Conservation (phyloP, 2,113 vertebrate genomes). For the Phrynosoma platyrhinos region DNA sequence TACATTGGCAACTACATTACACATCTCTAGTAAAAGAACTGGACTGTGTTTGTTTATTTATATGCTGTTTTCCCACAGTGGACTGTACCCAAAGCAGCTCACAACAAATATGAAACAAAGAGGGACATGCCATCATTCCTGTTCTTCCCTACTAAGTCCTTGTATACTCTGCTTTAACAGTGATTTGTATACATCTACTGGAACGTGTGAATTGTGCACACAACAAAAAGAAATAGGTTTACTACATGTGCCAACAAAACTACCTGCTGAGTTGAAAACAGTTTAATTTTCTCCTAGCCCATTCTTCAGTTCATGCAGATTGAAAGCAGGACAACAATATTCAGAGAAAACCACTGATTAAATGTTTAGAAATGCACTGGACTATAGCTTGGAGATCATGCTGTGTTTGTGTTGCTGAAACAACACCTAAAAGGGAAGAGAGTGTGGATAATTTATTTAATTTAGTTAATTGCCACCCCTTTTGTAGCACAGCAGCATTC, state of each 20-base stretch:
- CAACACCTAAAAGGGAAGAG: constrained; percentile 23
- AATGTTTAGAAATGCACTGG: constrained; percentile 26
- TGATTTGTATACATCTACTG: neutral
- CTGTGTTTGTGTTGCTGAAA: constrained; percentile 48
- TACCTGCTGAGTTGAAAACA: neutral
- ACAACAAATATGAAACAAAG: neutral
- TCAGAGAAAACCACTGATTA: constrained; percentile 11
- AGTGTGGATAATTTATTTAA: constrained; percentile 56
- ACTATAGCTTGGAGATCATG: constrained; percentile 47
- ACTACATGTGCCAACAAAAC: neutral
- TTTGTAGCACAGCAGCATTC: constrained; percentile 59
- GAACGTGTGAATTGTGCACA: neutral
- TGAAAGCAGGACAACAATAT: constrained; percentile 29
- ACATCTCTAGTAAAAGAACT: neutral
- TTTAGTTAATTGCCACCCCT: constrained; percentile 62
- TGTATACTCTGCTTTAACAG: neutral
- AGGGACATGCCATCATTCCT: neutral
- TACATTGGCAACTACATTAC: neutral
- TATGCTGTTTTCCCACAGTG: neutral
- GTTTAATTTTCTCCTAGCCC: constrained; percentile 14
- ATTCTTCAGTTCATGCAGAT: neutral
- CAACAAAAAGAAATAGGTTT: neutral
- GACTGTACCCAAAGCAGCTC: neutral
- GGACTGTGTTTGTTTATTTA: neutral
- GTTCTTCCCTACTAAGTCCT: neutral